Base-by-base conservation (phyloP, 2,888 invertebrate genomes). In the Buathra laborator region DNA sequence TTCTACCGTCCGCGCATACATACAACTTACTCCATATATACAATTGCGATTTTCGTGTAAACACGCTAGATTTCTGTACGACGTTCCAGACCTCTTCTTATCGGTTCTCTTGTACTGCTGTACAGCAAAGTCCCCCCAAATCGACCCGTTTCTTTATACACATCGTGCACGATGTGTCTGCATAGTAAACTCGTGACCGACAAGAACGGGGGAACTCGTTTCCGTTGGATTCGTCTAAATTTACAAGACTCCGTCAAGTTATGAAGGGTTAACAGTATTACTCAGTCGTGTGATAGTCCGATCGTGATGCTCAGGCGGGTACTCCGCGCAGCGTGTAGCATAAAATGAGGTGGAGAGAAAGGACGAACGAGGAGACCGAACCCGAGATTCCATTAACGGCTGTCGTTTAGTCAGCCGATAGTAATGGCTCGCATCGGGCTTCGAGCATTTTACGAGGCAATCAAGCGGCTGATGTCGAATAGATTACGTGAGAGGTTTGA, bases 371-470 rank as follows among this genome's bases (percentile, higher is more conserved):
- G n/a, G 75, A 51, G 53, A 76, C 24, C 43, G 66, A 68, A 77
- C 82, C 37, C 80, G 37, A 87, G 89, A 90, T 91, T 91, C 89
- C 90, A 89, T 90, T 91, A 91, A 91, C 89, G 90, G 90, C 82
- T 89, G 88, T 88, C 90, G 89, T 90, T 91, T 88, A 90, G 90
- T 81, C 86, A 74, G 87, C 87, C 89, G 88, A 89, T 89, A 88
- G 90, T 89, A 90, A 90, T 88, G 88, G 89, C 80, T 86, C 72
- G 88, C 87, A 89, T 88, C 83, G 87, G 82, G 87, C 85, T 87
- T 87, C 88, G 86, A 74, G 86, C 86, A 88, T 89, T 91, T 90
- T 90, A 91, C 89, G 88, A 88, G 87, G 89, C 88, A 87, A 91
- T 90, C 90, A 86, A 88, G 88, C 86, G 88, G 85, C 88, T 88